Conservation (phyloP, 2,888 invertebrate genomes). For the Cancer borealis region DNA sequence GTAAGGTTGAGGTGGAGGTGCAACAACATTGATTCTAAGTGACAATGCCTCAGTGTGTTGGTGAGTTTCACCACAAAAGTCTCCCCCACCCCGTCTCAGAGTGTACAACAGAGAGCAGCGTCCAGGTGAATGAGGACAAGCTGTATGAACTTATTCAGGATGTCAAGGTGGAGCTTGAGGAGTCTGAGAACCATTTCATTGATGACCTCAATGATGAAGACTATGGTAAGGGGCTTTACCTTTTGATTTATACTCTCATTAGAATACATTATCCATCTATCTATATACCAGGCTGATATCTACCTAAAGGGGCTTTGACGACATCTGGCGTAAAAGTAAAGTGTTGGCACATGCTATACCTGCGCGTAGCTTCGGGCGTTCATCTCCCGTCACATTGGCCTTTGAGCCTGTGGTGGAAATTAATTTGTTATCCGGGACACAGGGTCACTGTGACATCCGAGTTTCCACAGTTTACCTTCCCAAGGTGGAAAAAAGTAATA, state of each 20-base stretch:
- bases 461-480: too few species aligned
- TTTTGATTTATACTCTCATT: neutral
- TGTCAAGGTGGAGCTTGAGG: conserved; percentile 68
- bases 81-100: neutral
- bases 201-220: conserved; percentile 65
- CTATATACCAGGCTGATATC: too few species aligned
- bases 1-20: neutral
- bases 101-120: conserved; percentile 32
- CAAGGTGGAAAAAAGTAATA: too few species aligned
- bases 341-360: too few species aligned
- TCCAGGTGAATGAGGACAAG: conserved; percentile 44
- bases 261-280: neutral
- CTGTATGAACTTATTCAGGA: conserved; percentile 64
- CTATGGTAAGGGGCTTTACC: conserved; percentile 52
- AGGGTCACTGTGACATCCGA: too few species aligned
- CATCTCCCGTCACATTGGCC: too few species aligned
- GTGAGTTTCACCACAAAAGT: neutral
- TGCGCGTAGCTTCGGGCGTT: too few species aligned
- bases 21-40: neutral
- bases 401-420: too few species aligned
- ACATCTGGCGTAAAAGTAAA: too few species aligned
- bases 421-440: too few species aligned
- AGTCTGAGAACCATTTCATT: conserved; percentile 52
- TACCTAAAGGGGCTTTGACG: too few species aligned
- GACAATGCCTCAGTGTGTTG: neutral